Base-by-base conservation (phyloP, 2,888 invertebrate genomes). In the Orthonevra nobilis region DNA sequence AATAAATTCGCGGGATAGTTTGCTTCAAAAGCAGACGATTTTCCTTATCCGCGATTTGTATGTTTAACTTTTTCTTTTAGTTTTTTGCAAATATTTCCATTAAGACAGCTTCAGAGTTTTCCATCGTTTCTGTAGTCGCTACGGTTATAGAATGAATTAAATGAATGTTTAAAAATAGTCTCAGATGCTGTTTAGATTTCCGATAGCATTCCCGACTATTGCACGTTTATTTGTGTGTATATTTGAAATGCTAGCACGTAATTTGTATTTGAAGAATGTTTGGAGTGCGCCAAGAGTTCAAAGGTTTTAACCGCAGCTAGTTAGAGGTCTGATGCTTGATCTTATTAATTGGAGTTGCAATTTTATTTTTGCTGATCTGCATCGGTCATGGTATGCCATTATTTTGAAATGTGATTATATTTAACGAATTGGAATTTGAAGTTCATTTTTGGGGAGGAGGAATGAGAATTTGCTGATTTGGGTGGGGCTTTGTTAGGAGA, bases 281-380 rank as follows among this genome's bases (percentile, higher is more conserved):
- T 72, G 54, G 72, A 72, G 58, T 58, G 52, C 38, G 64, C 64
- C 36, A 38, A 56, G 64, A 66, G 70, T 72, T 77, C 72, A 40
- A 77, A 54, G 60, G 34, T 72, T 66, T 72, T 72, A 77, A 77
- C 77, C 77, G 64, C 77, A 32, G 30, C 19, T 15, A 64, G 64
- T 64, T 77, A 72, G 63, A 77, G 77, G 72, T 60, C 77, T 66
- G 66, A 77, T 77, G 72, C 64, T n/a, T n/a, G n/a, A n/a, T n/a
- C n/a, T n/a, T n/a, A n/a, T n/a, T n/a, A n/a, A n/a, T n/a, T n/a
- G n/a, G n/a, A n/a, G n/a, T n/a, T n/a, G n/a, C n/a, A n/a, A n/a
- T n/a, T n/a, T n/a, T n/a, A n/a, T n/a, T n/a, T n/a, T n/a, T n/a
- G n/a, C n/a, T n/a, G n/a, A n/a, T n/a, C n/a, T n/a, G n/a, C n/a